Evolutionary conservation across 2,113 vertebrate genomes (phyloP), one percentile per base, ranked within the genome.

Genomic region (Brachypteracias leptosomus): DNA sequence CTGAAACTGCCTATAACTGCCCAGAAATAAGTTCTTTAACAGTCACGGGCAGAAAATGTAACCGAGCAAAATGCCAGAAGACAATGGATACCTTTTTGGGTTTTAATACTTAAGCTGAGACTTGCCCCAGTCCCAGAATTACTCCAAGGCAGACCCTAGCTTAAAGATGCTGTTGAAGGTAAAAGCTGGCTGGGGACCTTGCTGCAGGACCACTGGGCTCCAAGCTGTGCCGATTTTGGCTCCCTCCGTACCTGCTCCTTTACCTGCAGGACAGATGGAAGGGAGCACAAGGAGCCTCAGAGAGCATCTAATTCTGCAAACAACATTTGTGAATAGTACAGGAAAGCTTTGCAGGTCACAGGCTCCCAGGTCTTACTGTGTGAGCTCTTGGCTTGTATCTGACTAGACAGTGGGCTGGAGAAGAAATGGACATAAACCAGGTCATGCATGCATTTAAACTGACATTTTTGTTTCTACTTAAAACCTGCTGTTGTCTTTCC

Each of bases 401-500:
- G n/a, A 84, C 57, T 21, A 49, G 58, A 78, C 8, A 49, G 33
- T 14, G 9, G 35, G 49, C 21, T 76, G 70, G 28, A 74, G 46
- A 77, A 76, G 52, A 95, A 83, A 75, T 54, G 21, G 77, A 79
- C 9, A 35, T 73, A 91, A 90, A 80, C 40, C 46, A 93, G 76
- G 74, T 85, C 83, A 55, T 8, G 24, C 38, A 68, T 5, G 20
- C 16, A 87, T 94, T 88, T 86, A 49, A 93, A 95, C 49, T 74
- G n/a, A 85, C 80, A 59, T 46, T 80, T 94, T 86, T 77, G 52
- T 58, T 91, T 96, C 68, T 79, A 10, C 75, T 73, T 88, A 72
- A 93, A 94, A 79, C 61, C 24, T 88, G 82, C 36, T 77, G 72
- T 62, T 85, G 46, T 94, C 92, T 89, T 94, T 85, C 66, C 76